Base-by-base conservation (phyloP, 2,888 invertebrate species). In the Diploptera punctata region DNA sequence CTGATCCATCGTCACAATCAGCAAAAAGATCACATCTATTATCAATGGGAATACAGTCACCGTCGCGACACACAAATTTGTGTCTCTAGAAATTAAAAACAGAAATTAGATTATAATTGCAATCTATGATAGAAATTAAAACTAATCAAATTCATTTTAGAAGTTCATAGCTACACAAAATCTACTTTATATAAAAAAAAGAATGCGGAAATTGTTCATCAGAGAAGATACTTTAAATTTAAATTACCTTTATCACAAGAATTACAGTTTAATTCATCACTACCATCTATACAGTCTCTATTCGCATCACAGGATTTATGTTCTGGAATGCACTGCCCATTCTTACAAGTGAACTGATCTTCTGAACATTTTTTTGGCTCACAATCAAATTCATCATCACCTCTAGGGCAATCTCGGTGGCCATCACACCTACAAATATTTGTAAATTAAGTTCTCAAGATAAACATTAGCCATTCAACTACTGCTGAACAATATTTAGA, bases 11-110 rank as follows among this genome's bases (percentile, higher is more conserved):
- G 1, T 54, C 43, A 75, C 83, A 97, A 82, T 97, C 95, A 57
- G 84, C 82, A n/a, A 86, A 84, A 0, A 87, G 87, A 80, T 97
- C 92, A 80, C 95, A 95, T 57, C 90, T 87, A 84, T 87, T 88
- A 65, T 81, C 84, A 72, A 87, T 82, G 4, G 89, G 86, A 67
- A 96, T 88, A 79, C 96, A 96, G 21, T 86, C 83, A 0, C 90
- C 91, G n/a, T n/a, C n/a, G n/a, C n/a, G n/a, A n/a, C n/a, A n/a
- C n/a, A n/a, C n/a, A n/a, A n/a, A n/a, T n/a, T n/a, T n/a, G n/a
- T n/a, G n/a, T n/a, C n/a, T n/a, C n/a, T n/a, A n/a, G n/a, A n/a
- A n/a, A n/a, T n/a, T n/a, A n/a, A n/a, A n/a, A n/a, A n/a, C n/a
- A n/a, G n/a, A n/a, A n/a, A n/a, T n/a, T n/a, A n/a, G n/a, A n/a